Percentiles rank a stretch among this genome's conserved stretches.
Evolutionary conservation across 2,888 invertebrate genomes (phyloP).

Genomic region (Drosophila parthenogenetica): DNA sequence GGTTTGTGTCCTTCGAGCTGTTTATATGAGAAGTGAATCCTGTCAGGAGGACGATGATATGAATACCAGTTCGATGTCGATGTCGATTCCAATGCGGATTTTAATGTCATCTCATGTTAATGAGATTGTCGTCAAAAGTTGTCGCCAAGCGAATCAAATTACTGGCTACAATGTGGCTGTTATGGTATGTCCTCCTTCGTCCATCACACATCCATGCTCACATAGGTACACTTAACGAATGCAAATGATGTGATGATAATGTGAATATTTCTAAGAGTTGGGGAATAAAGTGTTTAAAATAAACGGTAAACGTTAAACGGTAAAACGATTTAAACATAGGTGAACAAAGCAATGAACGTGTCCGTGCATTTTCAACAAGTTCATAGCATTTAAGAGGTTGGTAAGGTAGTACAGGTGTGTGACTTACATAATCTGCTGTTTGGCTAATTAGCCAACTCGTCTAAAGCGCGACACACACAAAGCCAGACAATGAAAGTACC

Average conservation of each 20-base stretch:
- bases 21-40: constrained; percentile 50
- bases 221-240: constrained; percentile 50
- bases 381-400: constrained; percentile 8
- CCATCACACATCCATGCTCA: constrained; percentile 13
- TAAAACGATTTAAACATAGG: constrained; percentile 60
- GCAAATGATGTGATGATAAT: constrained; percentile 69
- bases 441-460: constrained; percentile 66
- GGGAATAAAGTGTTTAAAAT: constrained; percentile 44
- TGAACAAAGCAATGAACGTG: constrained; percentile 59
- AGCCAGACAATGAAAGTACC: constrained; percentile 29
- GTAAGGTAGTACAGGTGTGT: no score
- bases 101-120: constrained; percentile 61
- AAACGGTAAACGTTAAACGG: constrained; percentile 45
- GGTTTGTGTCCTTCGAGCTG: constrained; percentile 37
- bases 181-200: constrained; percentile 28
- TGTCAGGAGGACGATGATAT: constrained; percentile 29
- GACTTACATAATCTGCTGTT: constrained; percentile 18
- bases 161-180: constrained; percentile 57
- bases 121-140: constrained; percentile 71
- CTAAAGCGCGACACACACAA: constrained; percentile 39
- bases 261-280: background rate
- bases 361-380: constrained; percentile 49
- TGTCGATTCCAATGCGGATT: constrained; percentile 43
- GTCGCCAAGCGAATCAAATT: constrained; percentile 61
- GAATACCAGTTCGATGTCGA: constrained; percentile 24